A percentile compares a stretch with the other conserved stretches of the same genome.
Conservation (phyloP, 2,113 vertebrate species). For the Pandion haliaetus region DNA sequence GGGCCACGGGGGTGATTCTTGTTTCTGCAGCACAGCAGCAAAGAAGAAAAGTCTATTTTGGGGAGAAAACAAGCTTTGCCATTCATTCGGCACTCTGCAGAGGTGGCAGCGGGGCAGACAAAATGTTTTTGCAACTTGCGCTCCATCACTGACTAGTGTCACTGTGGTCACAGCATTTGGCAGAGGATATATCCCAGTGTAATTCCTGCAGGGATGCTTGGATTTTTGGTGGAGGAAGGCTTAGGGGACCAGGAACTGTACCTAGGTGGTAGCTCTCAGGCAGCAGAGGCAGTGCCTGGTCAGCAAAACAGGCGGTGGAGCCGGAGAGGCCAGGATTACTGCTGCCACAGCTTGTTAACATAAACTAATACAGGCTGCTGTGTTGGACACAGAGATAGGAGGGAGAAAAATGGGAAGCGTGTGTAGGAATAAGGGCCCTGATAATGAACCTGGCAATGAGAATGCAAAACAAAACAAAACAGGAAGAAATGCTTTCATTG, state of each 20-base stretch:
- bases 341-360: slow-evolving; percentile 65
- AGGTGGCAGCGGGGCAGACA: rapidly evolving
- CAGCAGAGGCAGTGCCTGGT: slow-evolving; percentile 9
- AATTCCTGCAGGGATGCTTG: neutral
- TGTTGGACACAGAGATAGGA: neutral
- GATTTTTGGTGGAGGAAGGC: neutral
- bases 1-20: neutral
- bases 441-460: slow-evolving; percentile 60
- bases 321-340: slow-evolving; percentile 2
- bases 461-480: slow-evolving; percentile 56
- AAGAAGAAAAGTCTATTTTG: neutral
- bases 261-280: neutral
- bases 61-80: neutral
- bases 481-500: neutral
- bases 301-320: slow-evolving; percentile 9
- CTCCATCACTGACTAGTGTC: rapidly evolving
- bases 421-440: slow-evolving; percentile 54
- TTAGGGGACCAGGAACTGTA: neutral
- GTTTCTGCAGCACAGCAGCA: neutral
- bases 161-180: rapidly evolving
- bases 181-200: rapidly evolving
- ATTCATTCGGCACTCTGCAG: neutral
- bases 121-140: neutral
- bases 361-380: slow-evolving; percentile 56
- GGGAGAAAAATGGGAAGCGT: slow-evolving; percentile 55